These are phyloP conservation scores for Elachura formosa DNA, from an alignment of 2,113 vertebrate species.

Conservation along the genomic window DNA sequence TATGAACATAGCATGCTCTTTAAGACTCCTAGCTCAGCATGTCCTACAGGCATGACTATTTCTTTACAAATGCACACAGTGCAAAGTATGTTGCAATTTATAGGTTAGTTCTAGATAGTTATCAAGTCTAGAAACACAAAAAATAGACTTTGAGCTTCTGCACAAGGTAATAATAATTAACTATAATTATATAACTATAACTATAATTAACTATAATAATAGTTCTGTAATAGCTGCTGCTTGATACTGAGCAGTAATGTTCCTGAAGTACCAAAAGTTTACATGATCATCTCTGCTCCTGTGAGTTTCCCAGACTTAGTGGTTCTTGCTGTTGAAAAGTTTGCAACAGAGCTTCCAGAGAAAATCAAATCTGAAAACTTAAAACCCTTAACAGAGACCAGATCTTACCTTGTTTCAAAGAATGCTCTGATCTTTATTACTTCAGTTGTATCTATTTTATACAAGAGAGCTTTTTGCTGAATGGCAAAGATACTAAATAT, in stretches of 20 bases:
- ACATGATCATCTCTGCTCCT: neutral
- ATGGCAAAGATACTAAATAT: constrained; percentile 11
- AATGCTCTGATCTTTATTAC: neutral
- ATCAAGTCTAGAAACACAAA: neutral
- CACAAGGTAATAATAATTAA: neutral
- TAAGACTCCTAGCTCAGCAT: neutral
- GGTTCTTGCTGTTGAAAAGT: neutral
- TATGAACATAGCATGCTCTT: neutral
- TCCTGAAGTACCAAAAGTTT: neutral
- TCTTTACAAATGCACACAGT: neutral
- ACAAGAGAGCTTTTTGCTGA: neutral
- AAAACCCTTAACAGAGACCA: neutral
- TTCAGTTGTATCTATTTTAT: neutral
- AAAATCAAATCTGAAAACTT: neutral
- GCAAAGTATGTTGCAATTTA: neutral
- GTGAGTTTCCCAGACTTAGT: neutral
- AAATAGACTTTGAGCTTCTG: neutral
- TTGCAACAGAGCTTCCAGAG: neutral
- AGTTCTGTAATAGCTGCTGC: neutral
- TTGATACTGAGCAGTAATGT: neutral
- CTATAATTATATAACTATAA: no score
- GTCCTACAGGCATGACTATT: neutral
- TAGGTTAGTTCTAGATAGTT: neutral
- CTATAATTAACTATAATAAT: no score
- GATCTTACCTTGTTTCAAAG: neutral